phyloP scores from a whole-genome alignment of 2,888 invertebrate genomes.

The Cataglyphis rosenhaueri region DNA sequence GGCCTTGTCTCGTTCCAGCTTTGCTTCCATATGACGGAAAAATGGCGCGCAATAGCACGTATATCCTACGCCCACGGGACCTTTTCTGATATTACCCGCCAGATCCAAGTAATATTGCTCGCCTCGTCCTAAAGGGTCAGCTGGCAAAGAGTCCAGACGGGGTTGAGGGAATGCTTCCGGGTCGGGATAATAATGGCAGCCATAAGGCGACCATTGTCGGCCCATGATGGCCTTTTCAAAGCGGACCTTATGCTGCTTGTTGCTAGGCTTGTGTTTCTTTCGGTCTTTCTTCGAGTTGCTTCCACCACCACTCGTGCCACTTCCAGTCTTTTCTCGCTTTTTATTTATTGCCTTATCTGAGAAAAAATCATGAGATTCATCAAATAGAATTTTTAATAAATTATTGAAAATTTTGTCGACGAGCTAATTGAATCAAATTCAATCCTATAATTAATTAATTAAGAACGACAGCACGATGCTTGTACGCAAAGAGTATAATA shows the following conservation, averaged over 20 bases:
- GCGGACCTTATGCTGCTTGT: constrained; percentile 84
- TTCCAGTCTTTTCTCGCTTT: constrained; percentile 86
- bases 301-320: constrained; percentile 86
- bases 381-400: background rate
- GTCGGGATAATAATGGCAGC: constrained; percentile 96
- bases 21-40: constrained; percentile 94
- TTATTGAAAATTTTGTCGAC: background rate
- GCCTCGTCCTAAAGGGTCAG: constrained; percentile 94
- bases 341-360: constrained; percentile 71
- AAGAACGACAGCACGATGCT: background rate
- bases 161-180: constrained; percentile 94
- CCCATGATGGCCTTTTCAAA: constrained; percentile 85
- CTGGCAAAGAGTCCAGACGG: constrained; percentile 93
- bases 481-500: background rate
- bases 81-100: constrained; percentile 97
- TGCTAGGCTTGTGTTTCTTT: constrained; percentile 81
- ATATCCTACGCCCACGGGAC: constrained; percentile 97
- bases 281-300: constrained; percentile 82
- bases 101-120: constrained; percentile 98
- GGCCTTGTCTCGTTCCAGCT: constrained; percentile 92
- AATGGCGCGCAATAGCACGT: constrained; percentile 97
- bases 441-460: background rate
- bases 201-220: constrained; percentile 94
- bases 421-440: background rate
- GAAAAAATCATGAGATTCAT: background rate